A percentile compares a stretch with the other conserved stretches of the same genome.
These are phyloP conservation scores for Austrofundulus limnaeus DNA, from an alignment of 2,113 vertebrate species.

Conservation along the genomic window DNA sequence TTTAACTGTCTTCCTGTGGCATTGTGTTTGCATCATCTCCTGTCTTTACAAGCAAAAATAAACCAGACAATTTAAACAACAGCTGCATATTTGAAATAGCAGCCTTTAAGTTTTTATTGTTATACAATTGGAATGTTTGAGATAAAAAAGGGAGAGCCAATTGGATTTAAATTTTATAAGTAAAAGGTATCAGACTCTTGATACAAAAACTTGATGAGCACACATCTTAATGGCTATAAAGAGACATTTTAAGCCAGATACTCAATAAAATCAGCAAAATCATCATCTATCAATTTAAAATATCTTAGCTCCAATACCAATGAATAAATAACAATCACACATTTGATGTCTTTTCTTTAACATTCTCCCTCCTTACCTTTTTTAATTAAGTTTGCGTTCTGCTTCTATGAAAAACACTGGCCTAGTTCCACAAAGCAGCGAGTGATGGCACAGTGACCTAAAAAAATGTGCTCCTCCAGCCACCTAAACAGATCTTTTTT, in stretches of 20 bases:
- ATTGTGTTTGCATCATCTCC: background rate
- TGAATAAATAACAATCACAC: slow-evolving; percentile 1
- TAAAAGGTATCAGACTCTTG: too few relatives aligned
- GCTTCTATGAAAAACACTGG: too few relatives aligned
- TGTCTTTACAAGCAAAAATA: background rate
- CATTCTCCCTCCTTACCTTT: slow-evolving; percentile 18
- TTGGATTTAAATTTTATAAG: too few relatives aligned
- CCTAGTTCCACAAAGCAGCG: slow-evolving; percentile 51
- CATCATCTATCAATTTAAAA: too few relatives aligned
- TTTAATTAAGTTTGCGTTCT: slow-evolving; percentile 52
- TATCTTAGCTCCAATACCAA: background rate
- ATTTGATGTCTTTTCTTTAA: slow-evolving; percentile 7
- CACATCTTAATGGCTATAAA: too few relatives aligned
- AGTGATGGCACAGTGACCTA: slow-evolving; percentile 63
- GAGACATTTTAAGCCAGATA: too few relatives aligned
- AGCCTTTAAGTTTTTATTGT: background rate
- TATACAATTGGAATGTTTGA: too few relatives aligned
- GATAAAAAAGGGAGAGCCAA: too few relatives aligned
- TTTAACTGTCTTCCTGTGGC: background rate
- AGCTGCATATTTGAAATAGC: too few relatives aligned
- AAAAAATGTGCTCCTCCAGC: slow-evolving; percentile 24
- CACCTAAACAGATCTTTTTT: slow-evolving; percentile 20
- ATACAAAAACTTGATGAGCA: too few relatives aligned
- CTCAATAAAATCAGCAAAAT: too few relatives aligned
- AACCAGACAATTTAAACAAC: background rate